Percentiles rank a stretch among this genome's conserved stretches.
Conservation (phyloP, 2,797 vertebrate genomes). For the Leptatherina wallacei region DNA sequence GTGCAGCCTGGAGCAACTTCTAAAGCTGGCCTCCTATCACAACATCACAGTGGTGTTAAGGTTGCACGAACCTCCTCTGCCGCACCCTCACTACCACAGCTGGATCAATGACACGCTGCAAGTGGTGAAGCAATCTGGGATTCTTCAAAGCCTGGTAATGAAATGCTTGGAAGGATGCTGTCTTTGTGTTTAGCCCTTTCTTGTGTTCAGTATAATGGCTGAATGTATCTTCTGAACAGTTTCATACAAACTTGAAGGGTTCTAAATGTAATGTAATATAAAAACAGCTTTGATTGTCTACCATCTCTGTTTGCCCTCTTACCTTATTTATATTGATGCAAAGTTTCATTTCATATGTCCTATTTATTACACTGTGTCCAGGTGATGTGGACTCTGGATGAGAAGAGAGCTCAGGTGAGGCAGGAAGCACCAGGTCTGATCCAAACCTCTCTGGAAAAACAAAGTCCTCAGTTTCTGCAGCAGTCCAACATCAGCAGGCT, state of each 20-base stretch:
- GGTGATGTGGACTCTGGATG: conserved; percentile 92
- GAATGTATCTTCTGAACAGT: not conserved
- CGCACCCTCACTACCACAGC: conserved; percentile 86
- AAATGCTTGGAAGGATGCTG: not conserved
- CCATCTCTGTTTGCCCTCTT: not conserved
- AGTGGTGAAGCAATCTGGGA: conserved; percentile 85
- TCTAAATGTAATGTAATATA: not conserved
- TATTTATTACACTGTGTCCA: conserved; percentile 49
- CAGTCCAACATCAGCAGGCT: conserved; percentile 85
- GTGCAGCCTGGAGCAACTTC: conserved; percentile 90
- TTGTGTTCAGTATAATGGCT: not conserved
- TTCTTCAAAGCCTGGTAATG: conserved; percentile 89
- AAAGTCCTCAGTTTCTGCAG: conserved; percentile 71
- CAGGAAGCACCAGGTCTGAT: conserved; percentile 87
- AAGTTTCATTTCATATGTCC: not conserved
- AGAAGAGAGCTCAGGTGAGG: conserved; percentile 84
- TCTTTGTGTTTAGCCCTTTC: not conserved
- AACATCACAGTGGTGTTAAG: conserved; percentile 87
- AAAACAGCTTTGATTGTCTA: not conserved
- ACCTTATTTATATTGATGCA: not conserved
- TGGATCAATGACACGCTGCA: conserved; percentile 93
- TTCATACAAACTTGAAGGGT: not conserved
- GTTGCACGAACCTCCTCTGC: conserved; percentile 84
- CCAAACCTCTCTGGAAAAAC: conserved; percentile 88
- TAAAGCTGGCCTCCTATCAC: conserved; percentile 85